Conservation (phyloP, 2,888 invertebrate genomes). For the Strigamia transsilvanica region DNA sequence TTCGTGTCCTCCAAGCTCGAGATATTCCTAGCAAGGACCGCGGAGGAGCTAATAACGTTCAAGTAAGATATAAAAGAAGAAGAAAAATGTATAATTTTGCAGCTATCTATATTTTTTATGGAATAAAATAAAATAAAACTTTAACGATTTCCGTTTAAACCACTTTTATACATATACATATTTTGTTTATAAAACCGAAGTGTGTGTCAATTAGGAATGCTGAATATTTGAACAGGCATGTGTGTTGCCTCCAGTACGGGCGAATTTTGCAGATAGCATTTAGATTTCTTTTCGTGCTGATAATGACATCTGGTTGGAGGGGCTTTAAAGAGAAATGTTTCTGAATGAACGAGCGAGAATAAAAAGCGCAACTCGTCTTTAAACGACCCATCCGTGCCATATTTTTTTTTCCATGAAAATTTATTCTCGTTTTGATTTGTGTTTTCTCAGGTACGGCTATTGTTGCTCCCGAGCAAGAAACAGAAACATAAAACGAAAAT, state of each 20-base stretch:
- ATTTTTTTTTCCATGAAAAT: not conserved
- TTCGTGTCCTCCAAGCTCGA: conserved; percentile 87
- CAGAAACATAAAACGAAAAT: conserved; percentile 95
- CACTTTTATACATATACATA: not conserved
- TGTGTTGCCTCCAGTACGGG: conserved; percentile 26
- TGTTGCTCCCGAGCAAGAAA: conserved; percentile 89
- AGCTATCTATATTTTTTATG: not conserved
- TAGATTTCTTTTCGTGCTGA: conserved; percentile 39
- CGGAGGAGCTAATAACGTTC: conserved; percentile 74
- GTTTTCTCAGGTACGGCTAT: conserved; percentile 77
- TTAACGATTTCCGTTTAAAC: conserved; percentile 52
- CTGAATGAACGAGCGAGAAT: not conserved
- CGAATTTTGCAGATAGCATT: conserved; percentile 36
- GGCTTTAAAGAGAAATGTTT: conserved; percentile 13
- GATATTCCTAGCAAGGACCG: conserved; percentile 77
- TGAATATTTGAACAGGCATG: conserved; percentile 1
- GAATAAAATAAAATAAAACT: not conserved
- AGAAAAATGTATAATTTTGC: conserved; percentile 9
- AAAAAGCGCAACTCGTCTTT: conserved; percentile 17
- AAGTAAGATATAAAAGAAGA: conserved; percentile 66
- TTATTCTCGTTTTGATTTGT: not conserved
- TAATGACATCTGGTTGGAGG: conserved; percentile 45
- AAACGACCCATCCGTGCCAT: not conserved
- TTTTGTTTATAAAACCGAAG: not conserved
- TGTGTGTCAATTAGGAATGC: conserved; percentile 40